phyloP scores from a whole-genome alignment of 2,113 vertebrate species.

The Oncorhynchus mykiss region DNA sequence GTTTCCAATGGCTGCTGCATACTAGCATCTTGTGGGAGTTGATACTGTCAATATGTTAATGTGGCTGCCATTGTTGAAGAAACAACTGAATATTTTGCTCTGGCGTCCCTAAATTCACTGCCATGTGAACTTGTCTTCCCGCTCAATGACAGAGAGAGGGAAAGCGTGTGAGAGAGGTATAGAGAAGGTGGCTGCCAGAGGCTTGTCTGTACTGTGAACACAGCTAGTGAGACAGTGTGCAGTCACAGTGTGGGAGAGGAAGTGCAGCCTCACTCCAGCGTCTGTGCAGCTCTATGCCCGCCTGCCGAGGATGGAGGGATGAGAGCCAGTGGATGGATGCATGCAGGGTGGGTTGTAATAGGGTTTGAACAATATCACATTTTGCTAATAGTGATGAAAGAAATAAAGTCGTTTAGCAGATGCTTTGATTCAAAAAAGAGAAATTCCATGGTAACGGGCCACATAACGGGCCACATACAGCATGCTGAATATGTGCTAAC shows the following conservation, averaged over 20 bases:
- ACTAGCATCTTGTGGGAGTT: background rate
- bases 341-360: slow-evolving; percentile 13
- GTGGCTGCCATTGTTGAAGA: background rate
- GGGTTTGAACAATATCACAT: background rate
- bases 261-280: slow-evolving; percentile 36
- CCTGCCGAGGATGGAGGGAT: slow-evolving; percentile 31
- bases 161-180: background rate
- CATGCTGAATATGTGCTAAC: no score
- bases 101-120: background rate
- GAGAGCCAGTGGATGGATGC: slow-evolving; percentile 41
- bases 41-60: background rate
- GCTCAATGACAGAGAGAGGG: slow-evolving; percentile 11
- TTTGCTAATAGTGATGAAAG: background rate
- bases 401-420: background rate
- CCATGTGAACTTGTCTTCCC: background rate
- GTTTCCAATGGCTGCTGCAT: background rate
- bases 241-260: slow-evolving; percentile 38
- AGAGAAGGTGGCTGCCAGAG: no score
- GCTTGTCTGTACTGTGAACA: background rate
- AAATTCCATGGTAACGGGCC: no score
- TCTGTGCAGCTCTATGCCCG: slow-evolving; percentile 4
- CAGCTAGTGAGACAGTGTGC: background rate
- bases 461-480: no score
- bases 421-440: background rate
- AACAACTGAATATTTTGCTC: background rate